phyloP scores from a whole-genome alignment of 2,113 vertebrate species.

The Protomyctophum bolini region DNA sequence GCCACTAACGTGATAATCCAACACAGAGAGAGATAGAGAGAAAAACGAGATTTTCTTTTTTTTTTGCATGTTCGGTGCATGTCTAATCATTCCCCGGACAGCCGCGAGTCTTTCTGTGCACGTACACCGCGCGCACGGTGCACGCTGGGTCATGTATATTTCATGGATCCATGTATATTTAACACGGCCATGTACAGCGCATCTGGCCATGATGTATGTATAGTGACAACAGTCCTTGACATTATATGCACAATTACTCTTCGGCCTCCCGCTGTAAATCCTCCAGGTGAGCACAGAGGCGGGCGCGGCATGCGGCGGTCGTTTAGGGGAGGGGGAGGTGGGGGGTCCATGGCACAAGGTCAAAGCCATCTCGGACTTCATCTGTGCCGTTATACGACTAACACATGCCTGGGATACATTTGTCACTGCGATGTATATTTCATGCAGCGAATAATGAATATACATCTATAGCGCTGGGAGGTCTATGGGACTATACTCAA shows the following conservation, averaged over 20 bases:
- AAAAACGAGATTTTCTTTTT: constrained; percentile 25
- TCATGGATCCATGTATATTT: constrained; percentile 72
- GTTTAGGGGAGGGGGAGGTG: constrained; percentile 17
- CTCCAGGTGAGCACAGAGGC: constrained; percentile 48
- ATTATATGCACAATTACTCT: constrained; percentile 71
- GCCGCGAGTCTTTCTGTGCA: constrained; percentile 42
- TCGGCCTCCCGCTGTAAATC: constrained; percentile 60
- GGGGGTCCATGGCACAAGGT: constrained; percentile 60
- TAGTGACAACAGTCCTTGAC: constrained; percentile 72
- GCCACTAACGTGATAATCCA: not conserved
- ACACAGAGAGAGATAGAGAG: not conserved
- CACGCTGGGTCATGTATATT: constrained; percentile 61
- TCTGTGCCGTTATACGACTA: constrained; percentile 56
- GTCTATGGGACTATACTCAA: not conserved
- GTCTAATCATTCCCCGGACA: constrained; percentile 38
- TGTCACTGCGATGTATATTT: constrained; percentile 66
- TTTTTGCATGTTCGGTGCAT: not conserved
- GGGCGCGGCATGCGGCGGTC: not conserved
- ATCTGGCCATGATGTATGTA: constrained; percentile 69
- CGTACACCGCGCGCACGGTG: constrained; percentile 1
- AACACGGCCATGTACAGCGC: constrained; percentile 61
- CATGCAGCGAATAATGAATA: constrained; percentile 39
- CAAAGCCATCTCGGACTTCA: constrained; percentile 62
- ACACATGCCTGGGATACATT: constrained; percentile 64
- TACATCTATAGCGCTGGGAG: too few species aligned